A percentile compares a stretch with the other conserved stretches of the same genome.
These are phyloP conservation scores for Rhyacophila evoluta DNA, from an alignment of 2,888 invertebrate genomes.

Conservation along the genomic window DNA sequence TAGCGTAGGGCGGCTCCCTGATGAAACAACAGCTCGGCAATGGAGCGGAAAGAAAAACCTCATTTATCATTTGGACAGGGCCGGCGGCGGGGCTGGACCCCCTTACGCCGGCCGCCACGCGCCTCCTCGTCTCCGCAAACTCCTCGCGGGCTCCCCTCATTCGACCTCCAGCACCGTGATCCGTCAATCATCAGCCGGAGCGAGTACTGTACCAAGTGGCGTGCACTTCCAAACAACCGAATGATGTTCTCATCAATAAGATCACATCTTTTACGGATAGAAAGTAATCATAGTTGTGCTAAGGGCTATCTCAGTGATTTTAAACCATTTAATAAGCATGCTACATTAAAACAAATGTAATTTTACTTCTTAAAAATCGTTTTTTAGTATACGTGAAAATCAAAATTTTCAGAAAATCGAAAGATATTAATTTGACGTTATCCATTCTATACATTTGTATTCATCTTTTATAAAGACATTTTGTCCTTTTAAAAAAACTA, in stretches of 20 bases:
- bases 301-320: too few relatives aligned
- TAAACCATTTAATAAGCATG: too few relatives aligned
- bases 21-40: slow-evolving; percentile 6
- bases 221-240: neutral
- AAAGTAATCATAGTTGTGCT: too few relatives aligned
- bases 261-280: too few relatives aligned
- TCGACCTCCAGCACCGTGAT: neutral
- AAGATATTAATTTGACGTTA: too few relatives aligned
- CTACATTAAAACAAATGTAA: too few relatives aligned
- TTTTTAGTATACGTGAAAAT: too few relatives aligned
- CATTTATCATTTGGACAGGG: slow-evolving; percentile 28
- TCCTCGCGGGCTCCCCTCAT: neutral
- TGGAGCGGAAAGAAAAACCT: slow-evolving; percentile 7
- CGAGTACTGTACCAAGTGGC: neutral
- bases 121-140: neutral
- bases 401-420: too few relatives aligned
- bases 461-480: too few relatives aligned
- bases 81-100: neutral
- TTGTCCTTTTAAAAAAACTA: too few relatives aligned
- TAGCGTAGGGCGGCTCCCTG: neutral
- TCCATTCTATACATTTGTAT: too few relatives aligned
- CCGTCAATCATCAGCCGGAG: slow-evolving; percentile 20
- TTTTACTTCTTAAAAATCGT: too few relatives aligned
- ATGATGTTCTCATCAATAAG: neutral
- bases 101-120: neutral